Base-by-base conservation (phyloP, 2,797 vertebrate species). In the Sciurus carolinensis region DNA sequence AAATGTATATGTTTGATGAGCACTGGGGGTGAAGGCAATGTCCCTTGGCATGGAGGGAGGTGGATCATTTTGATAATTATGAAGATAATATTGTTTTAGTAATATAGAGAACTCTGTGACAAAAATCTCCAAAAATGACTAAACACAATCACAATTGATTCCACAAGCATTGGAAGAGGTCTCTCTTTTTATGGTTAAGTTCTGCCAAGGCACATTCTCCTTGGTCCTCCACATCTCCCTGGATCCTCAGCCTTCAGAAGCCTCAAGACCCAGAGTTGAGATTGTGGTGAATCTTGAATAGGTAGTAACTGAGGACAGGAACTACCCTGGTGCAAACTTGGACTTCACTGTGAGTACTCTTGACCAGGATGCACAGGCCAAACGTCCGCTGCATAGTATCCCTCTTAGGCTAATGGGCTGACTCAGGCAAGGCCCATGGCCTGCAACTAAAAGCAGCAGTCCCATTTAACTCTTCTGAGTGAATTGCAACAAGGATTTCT, bases 171-270 rank as follows among this genome's bases (percentile, higher is more conserved):
- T 87, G 36, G 57, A 91, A 95, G 88, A 95, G 42, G 28, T 6
- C 72, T 87, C 33, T 77, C 36, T 96, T 94, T 83, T 82, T 93
- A 87, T 66, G 36, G 87, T 71, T 91, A 66, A 81, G 10, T 90
- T 85, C 87, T 86, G 69, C 95, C 94, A 90, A 96, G 95, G 87
- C 93, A 90, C 87, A 44, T 92, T 94, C 50, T 94, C 89, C 96
- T 93, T 67, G 26, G 91, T 87, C 69, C 57, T 90, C 67, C 44
- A 17, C 3, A 1, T 57, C 84, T 95, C 50, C 73, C 67, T 89
- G 66, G 59, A 77, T 84, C 39, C 54, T 81, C n/a, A 50, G 47
- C 54, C 28, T 28, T 62, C 47, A 66, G 91, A 89, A 72, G 20
- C 81, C 47, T 52, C 62, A 87, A 83, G 72, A 42, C 47, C 33